phyloP scores from a whole-genome alignment of 2,797 vertebrate species.

The Chelmon rostratus region DNA sequence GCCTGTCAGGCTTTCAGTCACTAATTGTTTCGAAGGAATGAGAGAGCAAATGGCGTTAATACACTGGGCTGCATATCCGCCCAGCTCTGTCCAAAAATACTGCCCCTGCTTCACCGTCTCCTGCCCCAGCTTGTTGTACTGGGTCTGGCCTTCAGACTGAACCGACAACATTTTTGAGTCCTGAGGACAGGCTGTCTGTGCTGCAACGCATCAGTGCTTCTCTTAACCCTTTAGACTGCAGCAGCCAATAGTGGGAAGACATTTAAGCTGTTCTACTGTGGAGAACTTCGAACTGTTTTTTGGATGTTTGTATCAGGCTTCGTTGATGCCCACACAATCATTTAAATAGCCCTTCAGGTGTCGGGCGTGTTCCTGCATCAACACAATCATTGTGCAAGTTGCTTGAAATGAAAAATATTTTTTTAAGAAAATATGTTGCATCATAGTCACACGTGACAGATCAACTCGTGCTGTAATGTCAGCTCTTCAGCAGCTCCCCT shows the following conservation, averaged over 20 bases:
- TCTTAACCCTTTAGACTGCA: constrained; percentile 1
- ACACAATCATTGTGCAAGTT: constrained; percentile 34
- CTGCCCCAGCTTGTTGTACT: constrained; percentile 62
- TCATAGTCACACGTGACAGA: not conserved
- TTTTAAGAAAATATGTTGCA: not conserved
- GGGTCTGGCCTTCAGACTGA: constrained; percentile 46
- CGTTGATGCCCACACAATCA: not conserved
- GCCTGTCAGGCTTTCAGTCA: constrained; percentile 38
- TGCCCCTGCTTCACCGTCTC: constrained; percentile 21
- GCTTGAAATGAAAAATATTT: constrained; percentile 30
- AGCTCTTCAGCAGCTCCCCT: not conserved
- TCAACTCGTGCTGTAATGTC: constrained; percentile 7
- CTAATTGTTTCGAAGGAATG: constrained; percentile 65
- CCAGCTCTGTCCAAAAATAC: constrained; percentile 52
- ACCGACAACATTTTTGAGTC: constrained; percentile 59
- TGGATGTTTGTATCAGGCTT: not conserved
- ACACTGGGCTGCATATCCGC: constrained; percentile 22
- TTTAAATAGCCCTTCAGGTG: constrained; percentile 9
- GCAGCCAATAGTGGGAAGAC: not conserved
- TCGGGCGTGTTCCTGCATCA: constrained; percentile 33
- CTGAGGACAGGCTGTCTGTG: constrained; percentile 16
- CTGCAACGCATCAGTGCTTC: not conserved
- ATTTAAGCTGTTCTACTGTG: not conserved
- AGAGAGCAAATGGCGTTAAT: constrained; percentile 63
- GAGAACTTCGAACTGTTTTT: not conserved